phyloP scores from a whole-genome alignment of 2,113 vertebrate genomes.

The Chlamydotis undulata region DNA sequence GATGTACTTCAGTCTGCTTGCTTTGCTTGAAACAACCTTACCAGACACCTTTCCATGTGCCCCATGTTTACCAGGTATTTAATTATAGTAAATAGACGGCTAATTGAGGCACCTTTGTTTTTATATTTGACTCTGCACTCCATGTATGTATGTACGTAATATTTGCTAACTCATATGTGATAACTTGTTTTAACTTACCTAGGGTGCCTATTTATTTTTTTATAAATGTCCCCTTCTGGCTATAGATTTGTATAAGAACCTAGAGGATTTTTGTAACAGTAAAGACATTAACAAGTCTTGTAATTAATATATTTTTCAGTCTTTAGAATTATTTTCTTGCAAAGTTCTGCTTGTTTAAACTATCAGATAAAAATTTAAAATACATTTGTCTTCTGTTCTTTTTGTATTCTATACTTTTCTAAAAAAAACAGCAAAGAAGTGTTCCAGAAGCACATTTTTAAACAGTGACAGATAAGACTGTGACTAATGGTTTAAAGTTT shows the following conservation, averaged over 20 bases:
- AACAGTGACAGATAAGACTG: background rate
- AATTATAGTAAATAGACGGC: constrained; percentile 1
- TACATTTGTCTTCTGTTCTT: background rate
- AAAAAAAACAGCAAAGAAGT: no score
- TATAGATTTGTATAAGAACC: constrained; percentile 66
- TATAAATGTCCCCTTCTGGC: constrained; percentile 56
- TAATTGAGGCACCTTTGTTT: constrained; percentile 42
- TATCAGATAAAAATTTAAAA: constrained; percentile 54
- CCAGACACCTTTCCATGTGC: background rate
- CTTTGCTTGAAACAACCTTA: constrained; percentile 28
- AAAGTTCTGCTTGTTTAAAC: constrained; percentile 55
- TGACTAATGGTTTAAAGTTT: background rate
- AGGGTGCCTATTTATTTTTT: constrained; percentile 77
- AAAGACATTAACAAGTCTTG: constrained; percentile 53
- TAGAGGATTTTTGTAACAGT: constrained; percentile 68
- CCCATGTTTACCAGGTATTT: constrained; percentile 42
- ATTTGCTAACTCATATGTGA: constrained; percentile 57
- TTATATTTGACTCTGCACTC: constrained; percentile 63
- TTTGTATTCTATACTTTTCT: background rate
- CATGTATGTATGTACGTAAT: constrained; percentile 37
- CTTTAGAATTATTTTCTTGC: constrained; percentile 71
- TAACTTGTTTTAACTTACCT: constrained; percentile 62
- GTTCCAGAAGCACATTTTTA: background rate
- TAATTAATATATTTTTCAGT: constrained; percentile 68
- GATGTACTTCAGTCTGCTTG: background rate